These are phyloP conservation scores for Vidua macroura DNA, from an alignment of 2,113 vertebrate species.

Conservation along the genomic window DNA sequence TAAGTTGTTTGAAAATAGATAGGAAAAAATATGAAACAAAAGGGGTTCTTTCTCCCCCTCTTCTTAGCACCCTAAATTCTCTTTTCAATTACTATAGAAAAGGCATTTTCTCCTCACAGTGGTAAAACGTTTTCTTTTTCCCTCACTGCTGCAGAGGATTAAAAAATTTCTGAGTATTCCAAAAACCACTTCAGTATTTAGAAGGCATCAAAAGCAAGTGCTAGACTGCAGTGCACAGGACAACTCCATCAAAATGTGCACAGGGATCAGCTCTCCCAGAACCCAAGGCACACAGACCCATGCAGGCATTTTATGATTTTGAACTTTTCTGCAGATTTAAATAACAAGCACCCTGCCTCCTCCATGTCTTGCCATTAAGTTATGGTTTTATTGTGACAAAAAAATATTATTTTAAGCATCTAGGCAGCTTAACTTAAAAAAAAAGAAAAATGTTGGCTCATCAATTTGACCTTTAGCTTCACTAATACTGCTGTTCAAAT, in stretches of 20 bases:
- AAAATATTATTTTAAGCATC: not conserved
- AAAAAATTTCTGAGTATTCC: not conserved
- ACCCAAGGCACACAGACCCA: not conserved
- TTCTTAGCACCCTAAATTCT: not conserved
- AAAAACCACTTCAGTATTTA: not conserved
- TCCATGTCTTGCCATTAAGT: not conserved
- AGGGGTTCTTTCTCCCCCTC: accelerated
- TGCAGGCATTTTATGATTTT: not conserved
- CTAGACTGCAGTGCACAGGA: not conserved
- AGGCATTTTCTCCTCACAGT: not conserved
- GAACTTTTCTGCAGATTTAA: not conserved
- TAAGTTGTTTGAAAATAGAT: not conserved
- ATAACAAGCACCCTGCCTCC: not conserved
- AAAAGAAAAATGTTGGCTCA: not conserved
- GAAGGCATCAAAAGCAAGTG: not conserved
- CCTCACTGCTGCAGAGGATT: not conserved
- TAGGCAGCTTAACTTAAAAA: not conserved
- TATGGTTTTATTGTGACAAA: not conserved
- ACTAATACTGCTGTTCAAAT: not conserved
- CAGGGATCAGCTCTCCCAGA: not conserved
- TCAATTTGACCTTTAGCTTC: not conserved
- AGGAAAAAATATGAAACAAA: not conserved
- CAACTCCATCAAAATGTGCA: not conserved
- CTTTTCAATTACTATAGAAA: not conserved
- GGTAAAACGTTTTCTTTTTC: not conserved